Base-by-base conservation (phyloP, 2,797 vertebrate genomes). In the Coluber constrictor region DNA sequence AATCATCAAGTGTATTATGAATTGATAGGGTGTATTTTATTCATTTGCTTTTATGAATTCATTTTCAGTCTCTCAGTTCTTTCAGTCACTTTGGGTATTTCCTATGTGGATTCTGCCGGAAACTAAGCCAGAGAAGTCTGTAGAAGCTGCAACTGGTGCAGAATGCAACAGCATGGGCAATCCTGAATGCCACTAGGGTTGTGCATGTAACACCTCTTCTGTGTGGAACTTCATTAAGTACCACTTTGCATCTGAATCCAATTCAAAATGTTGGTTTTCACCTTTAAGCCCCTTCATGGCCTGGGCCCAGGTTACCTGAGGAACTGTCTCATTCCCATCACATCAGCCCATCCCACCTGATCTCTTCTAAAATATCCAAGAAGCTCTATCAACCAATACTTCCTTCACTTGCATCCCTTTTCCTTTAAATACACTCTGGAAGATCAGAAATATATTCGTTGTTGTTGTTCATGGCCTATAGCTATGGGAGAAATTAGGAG, bases 1-100 rank as follows among this genome's bases (percentile, higher is more conserved):
- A 90, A 27, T 96, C 94, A 92, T 51, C 94, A 90, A 66, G 55
- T 93, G 16, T 23, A 61, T 25, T 90, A 32, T 20, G 89, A 94
- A 92, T n/a, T 94, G 94, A 83, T 79, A 92, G 93, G 1, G 0
- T 0, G 59, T 88, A 0, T 57, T 88, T 94, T 93, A 3, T 93
- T 88, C 89, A 47, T 92, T 55, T 87, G 47, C 70, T 94, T 70
- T 27, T 93, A 37, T 63, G 63, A 32, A 4, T 88, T 54, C 47
- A 57, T 6, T 23, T 87, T 70, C 5, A 66, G 2, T 66, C 29
- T 66, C 29, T n/a, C 12, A 16, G 5, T 70, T 70, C 29, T 16
- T 70, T 70, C 5, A 1, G 29, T 32, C 66, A 32, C n/a, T 70
- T 1, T 32, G 13, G 29, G 6, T 16, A 32, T 70, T 70, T 70